Evolutionary conservation across 2,888 invertebrate genomes (phyloP).

Genomic region (Nephrotoma guestfalica): DNA sequence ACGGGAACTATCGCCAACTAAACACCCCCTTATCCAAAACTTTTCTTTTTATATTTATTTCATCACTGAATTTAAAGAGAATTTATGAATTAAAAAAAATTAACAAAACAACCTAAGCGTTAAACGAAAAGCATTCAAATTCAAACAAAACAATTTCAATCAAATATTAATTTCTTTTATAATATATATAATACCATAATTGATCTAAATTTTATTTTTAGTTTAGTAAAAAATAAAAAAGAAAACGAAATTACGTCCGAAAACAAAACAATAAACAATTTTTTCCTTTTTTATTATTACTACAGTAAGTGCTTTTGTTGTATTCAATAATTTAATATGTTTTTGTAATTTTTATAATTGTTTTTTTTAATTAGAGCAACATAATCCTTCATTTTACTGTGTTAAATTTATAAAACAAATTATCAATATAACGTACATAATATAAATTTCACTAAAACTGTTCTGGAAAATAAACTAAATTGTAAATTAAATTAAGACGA

Average conservation of each 20-base stretch:
- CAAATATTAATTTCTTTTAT: neutral
- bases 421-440: neutral
- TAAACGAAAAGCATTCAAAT: neutral
- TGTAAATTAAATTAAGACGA: neutral
- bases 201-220: neutral
- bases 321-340: neutral
- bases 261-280: neutral
- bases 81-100: neutral
- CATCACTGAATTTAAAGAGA: constrained; percentile 1
- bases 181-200: neutral
- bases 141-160: neutral
- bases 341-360: neutral
- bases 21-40: neutral
- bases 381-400: neutral
- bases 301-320: neutral
- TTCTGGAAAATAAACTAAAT: neutral
- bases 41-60: neutral
- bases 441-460: neutral
- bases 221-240: neutral
- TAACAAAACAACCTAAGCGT: neutral
- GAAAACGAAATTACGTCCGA: neutral
- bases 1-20: neutral
- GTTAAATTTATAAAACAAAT: neutral
- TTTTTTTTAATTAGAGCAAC: neutral
- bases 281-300: neutral